phyloP scores from a whole-genome alignment of 2,797 vertebrate genomes.

The Gouania willdenowi region DNA sequence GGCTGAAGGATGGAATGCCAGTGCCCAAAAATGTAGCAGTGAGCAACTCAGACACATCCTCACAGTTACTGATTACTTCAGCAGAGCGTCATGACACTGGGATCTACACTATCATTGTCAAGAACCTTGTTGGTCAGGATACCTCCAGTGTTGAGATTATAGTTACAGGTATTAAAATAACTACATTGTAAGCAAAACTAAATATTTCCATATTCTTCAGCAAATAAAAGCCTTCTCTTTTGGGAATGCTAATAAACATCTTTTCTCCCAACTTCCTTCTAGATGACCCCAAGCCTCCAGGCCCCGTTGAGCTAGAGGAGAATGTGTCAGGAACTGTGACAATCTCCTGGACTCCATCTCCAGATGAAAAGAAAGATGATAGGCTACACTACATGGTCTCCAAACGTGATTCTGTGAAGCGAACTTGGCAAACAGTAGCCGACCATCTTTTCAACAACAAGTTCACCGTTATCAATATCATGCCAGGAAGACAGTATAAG shows the following conservation, averaged over 20 bases:
- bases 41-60: constrained; percentile 69
- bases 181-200: neutral
- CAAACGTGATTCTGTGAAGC: constrained; percentile 74
- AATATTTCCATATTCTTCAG: no score
- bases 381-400: constrained; percentile 80
- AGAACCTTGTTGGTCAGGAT: constrained; percentile 72
- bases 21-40: constrained; percentile 65
- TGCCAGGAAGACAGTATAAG: constrained; percentile 82
- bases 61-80: constrained; percentile 77
- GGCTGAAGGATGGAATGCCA: constrained; percentile 82
- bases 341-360: constrained; percentile 80
- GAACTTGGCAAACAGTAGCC: constrained; percentile 75
- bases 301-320: constrained; percentile 77
- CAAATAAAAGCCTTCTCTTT: no score
- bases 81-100: constrained; percentile 77
- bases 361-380: constrained; percentile 78
- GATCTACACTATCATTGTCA: constrained; percentile 77
- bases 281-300: constrained; percentile 84
- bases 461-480: constrained; percentile 78
- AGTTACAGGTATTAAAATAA: constrained; percentile 75
- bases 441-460: constrained; percentile 84
- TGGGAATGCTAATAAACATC: no score
- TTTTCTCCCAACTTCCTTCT: constrained; percentile 8
- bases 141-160: constrained; percentile 77
- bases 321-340: constrained; percentile 83